Percentiles rank a stretch among this genome's conserved stretches.
Evolutionary conservation across 2,113 vertebrate genomes (phyloP).

Genomic region (Oryzias woworae): DNA sequence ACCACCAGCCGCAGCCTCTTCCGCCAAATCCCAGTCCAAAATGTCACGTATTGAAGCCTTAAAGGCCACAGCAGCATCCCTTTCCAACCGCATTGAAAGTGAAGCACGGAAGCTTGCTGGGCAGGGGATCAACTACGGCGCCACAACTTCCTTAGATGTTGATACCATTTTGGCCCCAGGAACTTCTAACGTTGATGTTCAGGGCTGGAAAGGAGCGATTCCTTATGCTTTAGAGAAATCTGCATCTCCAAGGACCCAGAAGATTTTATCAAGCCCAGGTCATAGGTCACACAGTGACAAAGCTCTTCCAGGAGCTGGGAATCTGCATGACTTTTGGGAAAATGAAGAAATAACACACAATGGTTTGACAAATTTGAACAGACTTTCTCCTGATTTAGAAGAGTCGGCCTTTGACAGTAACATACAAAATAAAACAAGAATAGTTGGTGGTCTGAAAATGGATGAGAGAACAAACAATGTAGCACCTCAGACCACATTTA

Average conservation of each 20-base stretch:
- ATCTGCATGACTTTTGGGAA: slow-evolving; percentile 81
- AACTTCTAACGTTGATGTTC: slow-evolving; percentile 61
- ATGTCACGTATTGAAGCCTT: slow-evolving; percentile 87
- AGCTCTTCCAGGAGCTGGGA: slow-evolving; percentile 81
- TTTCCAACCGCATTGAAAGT: slow-evolving; percentile 90
- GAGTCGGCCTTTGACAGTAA: slow-evolving; percentile 45
- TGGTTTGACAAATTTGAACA: slow-evolving; percentile 54
- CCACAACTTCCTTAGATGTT: slow-evolving; percentile 67
- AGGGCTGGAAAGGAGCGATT: slow-evolving; percentile 69
- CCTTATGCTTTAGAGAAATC: slow-evolving; percentile 63
- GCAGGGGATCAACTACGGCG: slow-evolving; percentile 79
- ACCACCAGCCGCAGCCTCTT: slow-evolving; percentile 53
- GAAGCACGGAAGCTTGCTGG: slow-evolving; percentile 90
- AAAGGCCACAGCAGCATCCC: slow-evolving; percentile 91
- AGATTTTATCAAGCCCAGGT: slow-evolving; percentile 76
- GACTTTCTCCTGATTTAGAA: slow-evolving; percentile 47
- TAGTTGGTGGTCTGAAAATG: slow-evolving; percentile 28
- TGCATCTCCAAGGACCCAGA: slow-evolving; percentile 79
- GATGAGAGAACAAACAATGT: slow-evolving; percentile 22
- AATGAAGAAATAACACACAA: slow-evolving; percentile 73
- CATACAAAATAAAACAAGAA: slow-evolving; percentile 51
- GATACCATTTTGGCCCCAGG: slow-evolving; percentile 30
- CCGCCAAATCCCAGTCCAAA: slow-evolving; percentile 73
- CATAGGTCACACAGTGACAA: slow-evolving; percentile 77
- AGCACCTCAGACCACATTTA: slow-evolving; percentile 10